Base-by-base conservation (phyloP, 2,888 invertebrate species). In the Phoenoteleia sp. region DNA sequence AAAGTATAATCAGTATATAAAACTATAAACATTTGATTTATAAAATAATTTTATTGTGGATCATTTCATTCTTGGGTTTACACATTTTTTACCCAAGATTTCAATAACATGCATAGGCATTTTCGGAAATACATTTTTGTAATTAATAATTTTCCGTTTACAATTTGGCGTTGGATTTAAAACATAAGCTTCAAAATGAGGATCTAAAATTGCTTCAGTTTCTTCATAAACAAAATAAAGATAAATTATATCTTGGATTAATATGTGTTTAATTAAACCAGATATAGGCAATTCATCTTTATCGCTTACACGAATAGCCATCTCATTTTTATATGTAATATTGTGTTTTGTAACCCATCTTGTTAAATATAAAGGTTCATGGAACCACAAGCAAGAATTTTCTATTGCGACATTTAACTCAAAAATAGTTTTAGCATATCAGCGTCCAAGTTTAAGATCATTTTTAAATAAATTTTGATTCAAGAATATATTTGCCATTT, bases 151-250 rank as follows among this genome's bases (percentile, higher is more conserved):
- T 17, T 27, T 29, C 21, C 4, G 3, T 3, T 49, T 21, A 23
- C 49, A 21, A 49, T 49, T 21, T 11, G 19, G 4, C 7, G 11
- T 21, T 21, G 19, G 4, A 9, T 7, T 19, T 47, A 47, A 1
- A 47, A 21, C 21, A 29, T 72, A 72, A 9, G 71, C 58, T 15
- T 33, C 9, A 27, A 58, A 72, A 21, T 72, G 45, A 9, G 42
- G 0, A 45, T 58, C 29, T 54, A 58, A 72, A 2, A 29, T 42
- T 1, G 29, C 17, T 2, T 72, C 47, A 17, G 45, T 15, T 6
- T 56, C 21, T 3, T 67, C 9, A 11, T 15, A 52, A 1, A 67
- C 1, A 33, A 67, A 36, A n/a, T n/a, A 23, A 17, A 5, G 9
- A n/a, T 33, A n/a, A 33, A 15, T 23, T 36, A n/a, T 64, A 42